phyloP scores from a whole-genome alignment of 2,113 vertebrate species.

The Vulpes lagopus region DNA sequence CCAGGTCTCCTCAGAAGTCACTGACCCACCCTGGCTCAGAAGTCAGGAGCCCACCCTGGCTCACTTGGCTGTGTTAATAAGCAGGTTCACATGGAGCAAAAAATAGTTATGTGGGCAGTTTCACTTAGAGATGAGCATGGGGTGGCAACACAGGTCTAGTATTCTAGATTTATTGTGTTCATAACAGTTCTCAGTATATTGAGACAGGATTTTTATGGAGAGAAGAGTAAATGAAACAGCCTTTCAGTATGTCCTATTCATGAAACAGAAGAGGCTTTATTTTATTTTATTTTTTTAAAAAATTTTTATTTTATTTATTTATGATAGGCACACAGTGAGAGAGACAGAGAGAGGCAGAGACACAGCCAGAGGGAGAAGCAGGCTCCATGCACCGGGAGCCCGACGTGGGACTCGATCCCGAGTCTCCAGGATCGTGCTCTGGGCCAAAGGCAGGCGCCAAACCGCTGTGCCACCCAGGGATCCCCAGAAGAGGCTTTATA shows the following conservation, averaged over 20 bases:
- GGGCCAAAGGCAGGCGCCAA: too few species aligned
- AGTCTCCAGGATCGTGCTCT: too few species aligned
- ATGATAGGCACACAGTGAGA: too few species aligned
- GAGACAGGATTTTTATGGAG: background rate
- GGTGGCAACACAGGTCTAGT: background rate
- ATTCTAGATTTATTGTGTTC: background rate
- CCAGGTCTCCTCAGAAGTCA: background rate
- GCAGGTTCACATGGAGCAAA: background rate
- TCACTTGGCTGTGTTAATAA: background rate
- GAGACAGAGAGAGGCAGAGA: too few species aligned
- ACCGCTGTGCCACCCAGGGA: too few species aligned
- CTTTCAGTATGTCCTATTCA: background rate
- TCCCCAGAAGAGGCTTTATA: background rate
- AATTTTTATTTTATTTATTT: too few species aligned
- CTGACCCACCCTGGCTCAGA: too few species aligned
- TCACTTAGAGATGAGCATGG: background rate
- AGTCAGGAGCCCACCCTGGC: background rate
- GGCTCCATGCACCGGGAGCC: too few species aligned
- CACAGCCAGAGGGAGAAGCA: too few species aligned
- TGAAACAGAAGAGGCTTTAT: background rate
- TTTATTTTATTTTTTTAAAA: too few species aligned
- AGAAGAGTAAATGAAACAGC: background rate
- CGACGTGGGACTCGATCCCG: too few species aligned
- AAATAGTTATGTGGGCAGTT: background rate
- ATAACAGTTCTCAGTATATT: background rate